Base-by-base conservation (phyloP, 2,888 invertebrate genomes). In the Nomada hirtipes region DNA sequence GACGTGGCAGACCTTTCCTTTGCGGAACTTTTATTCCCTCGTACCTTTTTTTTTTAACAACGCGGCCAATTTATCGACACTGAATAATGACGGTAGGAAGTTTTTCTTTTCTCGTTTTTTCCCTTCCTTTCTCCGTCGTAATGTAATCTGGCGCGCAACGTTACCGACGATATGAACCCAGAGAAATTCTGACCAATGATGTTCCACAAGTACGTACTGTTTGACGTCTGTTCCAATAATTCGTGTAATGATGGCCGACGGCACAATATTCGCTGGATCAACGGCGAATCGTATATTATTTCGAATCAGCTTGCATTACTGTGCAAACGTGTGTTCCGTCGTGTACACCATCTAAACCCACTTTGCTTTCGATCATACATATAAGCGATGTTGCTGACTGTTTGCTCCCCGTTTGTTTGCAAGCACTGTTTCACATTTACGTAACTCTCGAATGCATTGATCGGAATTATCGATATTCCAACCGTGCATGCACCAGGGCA, bases 361-460 rank as follows among this genome's bases (percentile, higher is more conserved):
- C 87, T 86, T 76, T 82, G 87, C 85, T 78, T 69, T 80, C 83
- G 76, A 87, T 86, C 83, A 70, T 63, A 79, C 73, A 69, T 63
- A 83, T 85, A 83, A 86, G 63, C 85, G 76, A 61, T 61, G 76
- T 59, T 52, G 50, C 57, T 63, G 53, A 74, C 61, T 83, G 78
- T 87, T 87, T 88, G 79, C 82, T 42, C 53, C 26, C 29, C 60
- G 76, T 63, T 76, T 86, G 82, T 84, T 86, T 87, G 82, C 86
- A 81, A 86, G 82, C 79, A 84, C 69, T 76, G 88, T 78, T 87
- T 81, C 81, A 73, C 79, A 81, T 88, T 86, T 86, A 79, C 73
- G 81, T 75, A 64, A 63, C 67, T 55, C 36, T 11, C 52, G 18
- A 75, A 65, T 53, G 63, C 70, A 77, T 52, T 69, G 64, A 64